Evolutionary conservation across 2,888 invertebrate species (phyloP).

Genomic region (Eudasyphora cyanicolor): DNA sequence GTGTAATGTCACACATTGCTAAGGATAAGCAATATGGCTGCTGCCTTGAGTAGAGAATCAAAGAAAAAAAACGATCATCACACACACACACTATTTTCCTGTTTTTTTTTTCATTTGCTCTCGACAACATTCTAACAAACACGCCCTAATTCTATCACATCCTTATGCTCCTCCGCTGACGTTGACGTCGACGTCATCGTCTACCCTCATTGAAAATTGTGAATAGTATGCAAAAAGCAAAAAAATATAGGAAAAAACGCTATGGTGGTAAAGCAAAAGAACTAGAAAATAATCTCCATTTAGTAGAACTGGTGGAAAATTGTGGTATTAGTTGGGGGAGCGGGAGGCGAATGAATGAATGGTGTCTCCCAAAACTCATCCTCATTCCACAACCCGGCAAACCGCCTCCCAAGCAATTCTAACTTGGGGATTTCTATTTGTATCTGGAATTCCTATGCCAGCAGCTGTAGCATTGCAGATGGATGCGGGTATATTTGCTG

Average conservation of each 20-base stretch:
- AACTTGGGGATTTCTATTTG: not conserved
- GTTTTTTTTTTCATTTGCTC: not conserved
- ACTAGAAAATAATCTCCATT: slow-evolving; percentile 28
- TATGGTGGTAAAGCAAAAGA: no score
- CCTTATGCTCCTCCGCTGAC: not conserved
- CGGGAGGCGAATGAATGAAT: not conserved
- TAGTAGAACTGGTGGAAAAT: slow-evolving; percentile 7
- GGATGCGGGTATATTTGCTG: slow-evolving; percentile 53
- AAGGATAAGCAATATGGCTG: slow-evolving; percentile 60
- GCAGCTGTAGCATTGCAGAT: slow-evolving; percentile 29
- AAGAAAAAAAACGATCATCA: slow-evolving; percentile 24
- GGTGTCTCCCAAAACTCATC: no score
- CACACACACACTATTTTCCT: slow-evolving; percentile 33
- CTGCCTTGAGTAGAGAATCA: slow-evolving; percentile 25
- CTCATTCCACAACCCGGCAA: no score
- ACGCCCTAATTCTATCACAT: slow-evolving; percentile 34
- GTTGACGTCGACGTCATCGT: no score
- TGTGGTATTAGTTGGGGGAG: not conserved
- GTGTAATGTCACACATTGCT: slow-evolving; percentile 58
- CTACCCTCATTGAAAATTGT: not conserved
- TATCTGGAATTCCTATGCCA: slow-evolving; percentile 8
- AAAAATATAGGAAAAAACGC: not conserved
- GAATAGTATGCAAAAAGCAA: not conserved
- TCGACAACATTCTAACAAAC: slow-evolving; percentile 2
- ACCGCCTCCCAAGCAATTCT: slow-evolving; percentile 7